These are phyloP conservation scores for Leucophenga maculata DNA, from an alignment of 2,888 invertebrate genomes.

Conservation along the genomic window DNA sequence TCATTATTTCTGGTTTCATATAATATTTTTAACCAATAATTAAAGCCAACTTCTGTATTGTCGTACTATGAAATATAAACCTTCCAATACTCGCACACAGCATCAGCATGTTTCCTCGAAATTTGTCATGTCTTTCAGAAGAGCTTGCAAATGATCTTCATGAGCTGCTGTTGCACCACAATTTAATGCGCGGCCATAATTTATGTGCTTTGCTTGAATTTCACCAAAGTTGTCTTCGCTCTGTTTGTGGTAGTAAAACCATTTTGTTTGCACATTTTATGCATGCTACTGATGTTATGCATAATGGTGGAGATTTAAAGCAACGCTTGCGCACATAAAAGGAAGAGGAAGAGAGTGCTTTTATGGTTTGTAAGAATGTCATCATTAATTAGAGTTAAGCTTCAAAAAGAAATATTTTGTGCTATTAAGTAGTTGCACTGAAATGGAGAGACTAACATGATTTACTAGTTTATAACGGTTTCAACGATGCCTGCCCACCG, in stretches of 20 bases:
- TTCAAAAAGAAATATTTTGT: too few relatives aligned
- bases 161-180: constrained; percentile 33
- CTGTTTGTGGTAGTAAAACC: constrained; percentile 44
- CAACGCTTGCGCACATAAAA: neutral
- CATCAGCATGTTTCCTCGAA: constrained; percentile 28
- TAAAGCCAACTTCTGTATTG: too few relatives aligned
- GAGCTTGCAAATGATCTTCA: constrained; percentile 21
- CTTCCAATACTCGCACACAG: too few relatives aligned
- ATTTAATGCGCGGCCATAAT: constrained; percentile 32
- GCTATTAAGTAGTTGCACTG: too few relatives aligned
- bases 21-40: too few relatives aligned
- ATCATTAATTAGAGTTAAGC: too few relatives aligned
- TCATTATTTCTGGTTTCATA: too few relatives aligned
- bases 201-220: constrained; percentile 42
- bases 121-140: constrained; percentile 39
- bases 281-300: constrained; percentile 69
- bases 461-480: too few relatives aligned
- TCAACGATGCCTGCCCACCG: too few relatives aligned
- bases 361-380: too few relatives aligned
- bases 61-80: too few relatives aligned
- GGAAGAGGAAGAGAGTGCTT: neutral
- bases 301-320: constrained; percentile 25
- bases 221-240: constrained; percentile 18
- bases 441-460: too few relatives aligned
- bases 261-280: constrained; percentile 65